Percentiles rank a stretch among this genome's conserved stretches.
These are phyloP conservation scores for Porites australiensis DNA, from an alignment of 64 coral and sea anemone species.

Conservation along the genomic window DNA sequence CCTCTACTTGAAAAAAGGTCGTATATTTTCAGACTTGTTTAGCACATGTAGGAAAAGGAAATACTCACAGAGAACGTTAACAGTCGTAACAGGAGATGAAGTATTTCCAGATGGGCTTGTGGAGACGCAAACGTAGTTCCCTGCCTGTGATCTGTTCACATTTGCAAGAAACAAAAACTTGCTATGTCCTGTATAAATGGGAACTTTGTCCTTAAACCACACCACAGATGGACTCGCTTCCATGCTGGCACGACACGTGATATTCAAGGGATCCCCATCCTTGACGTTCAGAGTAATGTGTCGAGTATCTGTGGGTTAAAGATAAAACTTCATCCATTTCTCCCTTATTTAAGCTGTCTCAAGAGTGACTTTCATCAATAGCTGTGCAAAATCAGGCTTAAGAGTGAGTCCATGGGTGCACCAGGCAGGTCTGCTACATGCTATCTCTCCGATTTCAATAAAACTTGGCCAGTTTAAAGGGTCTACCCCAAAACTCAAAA, in stretches of 20 bases:
- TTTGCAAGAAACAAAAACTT: neutral
- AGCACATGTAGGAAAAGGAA: too few species aligned
- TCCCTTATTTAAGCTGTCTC: too few species aligned
- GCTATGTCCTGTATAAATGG: neutral
- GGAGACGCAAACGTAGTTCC: conserved; percentile 16
- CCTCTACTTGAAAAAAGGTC: too few species aligned
- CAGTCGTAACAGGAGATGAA: neutral
- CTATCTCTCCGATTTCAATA: too few species aligned
- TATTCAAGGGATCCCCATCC: neutral
- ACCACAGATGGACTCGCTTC: neutral
- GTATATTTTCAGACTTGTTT: too few species aligned
- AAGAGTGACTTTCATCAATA: too few species aligned
- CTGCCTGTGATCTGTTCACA: conserved; percentile 6
- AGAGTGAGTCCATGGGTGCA: too few species aligned
- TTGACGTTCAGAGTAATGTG: neutral
- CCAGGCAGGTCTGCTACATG: too few species aligned
- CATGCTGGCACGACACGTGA: neutral
- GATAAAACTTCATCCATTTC: neutral
- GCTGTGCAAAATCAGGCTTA: too few species aligned
- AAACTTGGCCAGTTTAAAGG: too few species aligned
- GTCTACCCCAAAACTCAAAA: too few species aligned
- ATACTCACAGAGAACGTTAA: conserved; percentile 34
- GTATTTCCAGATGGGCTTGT: neutral
- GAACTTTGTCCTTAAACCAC: neutral
- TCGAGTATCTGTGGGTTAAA: neutral